phyloP scores from a whole-genome alignment of 2,797 vertebrate species.

The Platyrinchus mystaceus region DNA sequence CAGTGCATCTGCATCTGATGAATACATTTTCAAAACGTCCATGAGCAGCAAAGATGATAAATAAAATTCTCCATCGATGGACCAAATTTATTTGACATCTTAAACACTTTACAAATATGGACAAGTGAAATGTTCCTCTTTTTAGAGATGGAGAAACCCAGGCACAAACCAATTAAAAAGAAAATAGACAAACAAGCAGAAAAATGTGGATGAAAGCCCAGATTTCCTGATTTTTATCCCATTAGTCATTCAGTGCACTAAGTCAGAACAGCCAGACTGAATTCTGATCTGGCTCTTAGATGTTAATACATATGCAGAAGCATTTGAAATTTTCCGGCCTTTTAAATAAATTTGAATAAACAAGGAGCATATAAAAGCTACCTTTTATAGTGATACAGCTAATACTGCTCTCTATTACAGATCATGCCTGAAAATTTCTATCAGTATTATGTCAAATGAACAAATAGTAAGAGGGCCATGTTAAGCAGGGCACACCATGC shows the following conservation, averaged over 20 bases:
- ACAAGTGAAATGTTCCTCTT: not conserved
- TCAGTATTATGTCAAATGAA: not conserved
- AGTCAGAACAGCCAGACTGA: slow-evolving; percentile 13
- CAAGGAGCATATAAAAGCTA: slow-evolving; percentile 22
- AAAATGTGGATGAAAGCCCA: slow-evolving; percentile 1
- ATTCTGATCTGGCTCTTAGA: not conserved
- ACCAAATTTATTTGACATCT: not conserved
- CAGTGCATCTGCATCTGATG: not conserved
- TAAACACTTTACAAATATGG: not conserved
- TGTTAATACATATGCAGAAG: not conserved
- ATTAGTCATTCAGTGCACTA: slow-evolving; percentile 7
- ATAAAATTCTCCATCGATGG: not conserved
- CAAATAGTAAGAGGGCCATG: not conserved
- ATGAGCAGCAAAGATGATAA: not conserved
- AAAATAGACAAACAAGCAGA: not conserved
- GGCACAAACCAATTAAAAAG: not conserved
- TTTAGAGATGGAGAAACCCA: not conserved
- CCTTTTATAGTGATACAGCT: not conserved
- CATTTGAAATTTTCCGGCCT: slow-evolving; percentile 8
- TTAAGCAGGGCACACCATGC: not conserved
- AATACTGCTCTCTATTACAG: not conserved
- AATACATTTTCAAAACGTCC: not conserved
- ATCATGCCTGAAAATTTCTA: not conserved
- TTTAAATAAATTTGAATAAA: slow-evolving; percentile 53
- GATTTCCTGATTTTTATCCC: not conserved